Conservation (phyloP, 1,140 invertebrate genomes). For the Trypoxylus dichotomus region DNA sequence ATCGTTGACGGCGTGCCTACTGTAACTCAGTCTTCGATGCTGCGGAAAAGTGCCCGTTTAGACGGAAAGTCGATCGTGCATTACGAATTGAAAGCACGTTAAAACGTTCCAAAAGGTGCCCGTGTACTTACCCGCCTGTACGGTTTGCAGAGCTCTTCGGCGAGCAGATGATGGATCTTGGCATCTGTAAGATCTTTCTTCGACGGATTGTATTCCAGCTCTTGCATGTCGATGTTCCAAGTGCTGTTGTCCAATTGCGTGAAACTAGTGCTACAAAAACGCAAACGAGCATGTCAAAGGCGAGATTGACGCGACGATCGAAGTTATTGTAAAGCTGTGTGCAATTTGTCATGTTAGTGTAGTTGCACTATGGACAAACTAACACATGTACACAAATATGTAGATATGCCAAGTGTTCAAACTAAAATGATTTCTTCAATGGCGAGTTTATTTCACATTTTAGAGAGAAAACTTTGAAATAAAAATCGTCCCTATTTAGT, state of each 20-base stretch:
- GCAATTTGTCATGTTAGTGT: neutral
- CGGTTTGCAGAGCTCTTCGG: conserved; percentile 87
- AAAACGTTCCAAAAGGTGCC: too few relatives aligned
- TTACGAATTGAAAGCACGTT: too few relatives aligned
- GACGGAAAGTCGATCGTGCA: neutral
- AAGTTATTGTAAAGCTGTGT: conserved; percentile 20
- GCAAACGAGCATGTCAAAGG: neutral
- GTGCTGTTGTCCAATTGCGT: conserved; percentile 77
- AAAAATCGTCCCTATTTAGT: too few relatives aligned
- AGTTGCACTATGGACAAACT: neutral
- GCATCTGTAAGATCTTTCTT: conserved; percentile 90
- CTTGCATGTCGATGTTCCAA: conserved; percentile 91
- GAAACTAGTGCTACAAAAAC: conserved; percentile 69
- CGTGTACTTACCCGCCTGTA: conserved; percentile 73
- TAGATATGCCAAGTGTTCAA: too few relatives aligned
- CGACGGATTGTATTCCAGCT: conserved; percentile 88
- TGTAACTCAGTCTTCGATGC: conserved; percentile 88
- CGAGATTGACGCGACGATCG: neutral
- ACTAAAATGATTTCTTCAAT: too few relatives aligned
- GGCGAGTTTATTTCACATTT: too few relatives aligned
- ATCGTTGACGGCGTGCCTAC: conserved; percentile 86
- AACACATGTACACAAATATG: too few relatives aligned
- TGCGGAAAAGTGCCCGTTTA: conserved; percentile 55
- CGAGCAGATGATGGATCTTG: conserved; percentile 88
- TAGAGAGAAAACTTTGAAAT: too few relatives aligned